Percentiles rank a stretch among this genome's conserved stretches.
Conservation (phyloP, 2,888 invertebrate genomes). For the Tigriopus californicus region DNA sequence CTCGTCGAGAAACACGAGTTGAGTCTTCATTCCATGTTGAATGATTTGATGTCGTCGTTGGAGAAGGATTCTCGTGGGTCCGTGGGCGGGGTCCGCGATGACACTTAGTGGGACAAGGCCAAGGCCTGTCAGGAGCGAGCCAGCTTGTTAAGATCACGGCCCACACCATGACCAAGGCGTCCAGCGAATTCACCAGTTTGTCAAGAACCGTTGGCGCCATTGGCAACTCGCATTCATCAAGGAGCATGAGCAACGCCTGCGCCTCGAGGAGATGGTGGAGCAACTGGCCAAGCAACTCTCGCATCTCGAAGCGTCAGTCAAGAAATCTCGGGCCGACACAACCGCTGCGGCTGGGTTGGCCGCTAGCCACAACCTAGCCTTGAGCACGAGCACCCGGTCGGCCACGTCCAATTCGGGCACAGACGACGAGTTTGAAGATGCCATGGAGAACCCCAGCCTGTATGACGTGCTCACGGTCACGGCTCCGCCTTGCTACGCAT, state of each 20-base stretch:
- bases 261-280: constrained; percentile 88
- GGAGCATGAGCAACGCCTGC: constrained; percentile 79
- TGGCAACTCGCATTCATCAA: constrained; percentile 83
- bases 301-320: constrained; percentile 53
- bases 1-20: constrained; percentile 71
- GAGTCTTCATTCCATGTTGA: constrained; percentile 43
- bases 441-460: not conserved
- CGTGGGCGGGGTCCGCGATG: constrained; percentile 28
- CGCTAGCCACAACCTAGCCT: not conserved
- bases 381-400: constrained; percentile 19
- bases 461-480: constrained; percentile 1
- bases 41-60: constrained; percentile 27
- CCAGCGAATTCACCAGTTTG: constrained; percentile 23
- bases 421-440: constrained; percentile 13
- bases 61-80: constrained; percentile 14
- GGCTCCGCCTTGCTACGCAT: not conserved
- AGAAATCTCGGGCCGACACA: not conserved
- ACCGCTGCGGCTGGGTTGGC: not conserved
- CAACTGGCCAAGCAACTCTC: constrained; percentile 93
- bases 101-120: constrained; percentile 48
- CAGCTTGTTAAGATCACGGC: constrained; percentile 79
- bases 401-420: constrained; percentile 9
- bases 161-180: constrained; percentile 87
- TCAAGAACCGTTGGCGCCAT: constrained; percentile 52
- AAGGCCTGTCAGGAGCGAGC: constrained; percentile 83